These are phyloP conservation scores for Rhadinocentrus ornatus DNA, from an alignment of 2,797 vertebrate genomes.

Conservation along the genomic window DNA sequence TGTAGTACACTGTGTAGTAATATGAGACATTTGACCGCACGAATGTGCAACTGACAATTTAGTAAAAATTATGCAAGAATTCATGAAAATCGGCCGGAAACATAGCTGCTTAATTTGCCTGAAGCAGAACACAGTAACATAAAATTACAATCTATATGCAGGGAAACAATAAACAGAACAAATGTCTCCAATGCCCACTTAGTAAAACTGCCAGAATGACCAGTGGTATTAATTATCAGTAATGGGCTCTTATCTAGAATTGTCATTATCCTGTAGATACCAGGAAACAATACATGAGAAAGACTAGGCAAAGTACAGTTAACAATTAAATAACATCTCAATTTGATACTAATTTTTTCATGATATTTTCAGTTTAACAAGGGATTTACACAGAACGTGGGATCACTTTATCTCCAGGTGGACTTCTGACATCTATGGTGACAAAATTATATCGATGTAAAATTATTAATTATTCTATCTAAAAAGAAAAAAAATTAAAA, in stretches of 20 bases:
- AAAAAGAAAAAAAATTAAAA: too few relatives aligned
- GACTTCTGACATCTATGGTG: background rate
- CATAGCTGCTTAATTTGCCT: background rate
- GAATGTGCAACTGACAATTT: background rate
- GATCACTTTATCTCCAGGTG: background rate
- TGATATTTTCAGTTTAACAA: background rate
- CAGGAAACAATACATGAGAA: background rate
- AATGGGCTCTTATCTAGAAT: background rate
- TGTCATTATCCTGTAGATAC: background rate
- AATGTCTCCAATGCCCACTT: background rate
- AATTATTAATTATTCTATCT: too few relatives aligned
- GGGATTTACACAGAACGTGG: background rate
- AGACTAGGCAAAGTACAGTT: background rate
- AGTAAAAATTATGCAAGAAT: background rate
- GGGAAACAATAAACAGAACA: background rate
- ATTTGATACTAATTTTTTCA: background rate
- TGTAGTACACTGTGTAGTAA: too few relatives aligned
- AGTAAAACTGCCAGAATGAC: conserved; percentile 1
- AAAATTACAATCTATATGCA: background rate
- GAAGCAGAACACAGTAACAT: background rate
- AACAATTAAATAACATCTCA: background rate
- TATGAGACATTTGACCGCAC: background rate
- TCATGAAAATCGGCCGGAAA: background rate
- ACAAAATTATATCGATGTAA: background rate
- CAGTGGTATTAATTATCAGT: background rate